phyloP scores from a whole-genome alignment of 2,888 invertebrate genomes.

The Spodoptera exigua region DNA sequence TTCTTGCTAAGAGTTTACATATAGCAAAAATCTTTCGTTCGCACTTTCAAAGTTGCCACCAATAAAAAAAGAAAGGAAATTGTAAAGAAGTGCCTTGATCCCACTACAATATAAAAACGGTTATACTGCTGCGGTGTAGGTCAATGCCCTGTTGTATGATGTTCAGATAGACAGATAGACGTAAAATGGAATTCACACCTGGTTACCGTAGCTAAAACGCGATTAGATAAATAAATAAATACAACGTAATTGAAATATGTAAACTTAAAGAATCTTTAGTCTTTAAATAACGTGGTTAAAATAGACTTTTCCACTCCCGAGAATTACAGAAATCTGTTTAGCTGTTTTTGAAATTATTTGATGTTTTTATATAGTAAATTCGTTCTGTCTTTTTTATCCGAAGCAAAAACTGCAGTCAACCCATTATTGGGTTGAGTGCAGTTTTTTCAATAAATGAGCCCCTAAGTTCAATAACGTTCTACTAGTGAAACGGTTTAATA shows the following conservation, averaged over 20 bases:
- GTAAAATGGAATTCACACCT: slow-evolving; percentile 17
- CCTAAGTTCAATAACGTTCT: too few relatives aligned
- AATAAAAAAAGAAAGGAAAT: slow-evolving; percentile 7
- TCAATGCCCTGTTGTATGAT: slow-evolving; percentile 39
- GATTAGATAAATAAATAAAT: slow-evolving; percentile 1
- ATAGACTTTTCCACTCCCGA: too few relatives aligned
- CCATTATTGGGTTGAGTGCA: too few relatives aligned
- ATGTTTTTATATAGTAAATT: too few relatives aligned
- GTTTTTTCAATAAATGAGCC: too few relatives aligned
- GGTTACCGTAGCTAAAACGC: slow-evolving; percentile 15
- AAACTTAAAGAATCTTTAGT: too few relatives aligned
- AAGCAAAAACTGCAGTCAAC: too few relatives aligned
- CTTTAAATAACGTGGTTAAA: too few relatives aligned
- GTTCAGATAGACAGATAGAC: slow-evolving; percentile 6
- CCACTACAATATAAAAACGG: slow-evolving; percentile 15
- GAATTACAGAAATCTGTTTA: too few relatives aligned
- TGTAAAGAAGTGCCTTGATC: neutral
- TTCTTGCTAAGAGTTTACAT: neutral
- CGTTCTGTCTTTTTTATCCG: too few relatives aligned
- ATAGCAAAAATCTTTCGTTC: slow-evolving; percentile 1
- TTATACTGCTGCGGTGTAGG: slow-evolving; percentile 23
- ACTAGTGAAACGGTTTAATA: too few relatives aligned
- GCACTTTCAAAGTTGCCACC: neutral
- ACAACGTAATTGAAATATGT: neutral
- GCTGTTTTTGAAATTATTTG: too few relatives aligned